phyloP scores from a whole-genome alignment of 1,140 invertebrate genomes.

The Drosophila nigromelanica region DNA sequence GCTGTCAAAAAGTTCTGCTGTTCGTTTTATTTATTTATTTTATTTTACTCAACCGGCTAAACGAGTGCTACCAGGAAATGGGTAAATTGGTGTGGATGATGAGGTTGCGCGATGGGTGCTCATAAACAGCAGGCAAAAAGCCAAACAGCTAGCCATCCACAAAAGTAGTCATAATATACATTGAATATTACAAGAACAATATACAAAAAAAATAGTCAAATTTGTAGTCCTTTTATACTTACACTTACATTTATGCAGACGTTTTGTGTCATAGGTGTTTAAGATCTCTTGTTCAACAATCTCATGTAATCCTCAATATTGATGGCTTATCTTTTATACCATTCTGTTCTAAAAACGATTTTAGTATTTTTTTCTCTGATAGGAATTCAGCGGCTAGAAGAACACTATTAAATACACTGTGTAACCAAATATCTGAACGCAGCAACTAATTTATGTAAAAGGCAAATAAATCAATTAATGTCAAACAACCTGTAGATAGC shows the following conservation, averaged over 20 bases:
- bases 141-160: constrained; percentile 14
- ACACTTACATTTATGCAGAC: too few relatives aligned
- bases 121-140: constrained; percentile 38
- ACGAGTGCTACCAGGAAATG: constrained; percentile 27
- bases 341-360: too few relatives aligned
- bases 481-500: constrained; percentile 79
- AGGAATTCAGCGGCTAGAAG: background rate
- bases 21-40: constrained; percentile 6
- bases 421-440: constrained; percentile 57
- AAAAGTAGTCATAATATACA: constrained; percentile 23
- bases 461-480: constrained; percentile 84
- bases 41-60: constrained; percentile 22
- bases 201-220: background rate
- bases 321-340: too few relatives aligned
- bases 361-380: background rate
- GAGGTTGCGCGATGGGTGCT: constrained; percentile 24
- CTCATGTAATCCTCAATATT: too few relatives aligned
- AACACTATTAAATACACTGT: constrained; percentile 1
- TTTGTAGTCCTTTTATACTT: too few relatives aligned
- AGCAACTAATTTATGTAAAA: constrained; percentile 77
- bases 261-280: too few relatives aligned
- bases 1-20: constrained; percentile 70
- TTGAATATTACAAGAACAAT: constrained; percentile 7
- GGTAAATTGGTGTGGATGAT: background rate
- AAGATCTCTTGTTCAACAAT: too few relatives aligned